A percentile compares a stretch with the other conserved stretches of the same genome.
These are phyloP conservation scores for Lithodes maja DNA, from an alignment of 2,888 invertebrate species.

Conservation along the genomic window DNA sequence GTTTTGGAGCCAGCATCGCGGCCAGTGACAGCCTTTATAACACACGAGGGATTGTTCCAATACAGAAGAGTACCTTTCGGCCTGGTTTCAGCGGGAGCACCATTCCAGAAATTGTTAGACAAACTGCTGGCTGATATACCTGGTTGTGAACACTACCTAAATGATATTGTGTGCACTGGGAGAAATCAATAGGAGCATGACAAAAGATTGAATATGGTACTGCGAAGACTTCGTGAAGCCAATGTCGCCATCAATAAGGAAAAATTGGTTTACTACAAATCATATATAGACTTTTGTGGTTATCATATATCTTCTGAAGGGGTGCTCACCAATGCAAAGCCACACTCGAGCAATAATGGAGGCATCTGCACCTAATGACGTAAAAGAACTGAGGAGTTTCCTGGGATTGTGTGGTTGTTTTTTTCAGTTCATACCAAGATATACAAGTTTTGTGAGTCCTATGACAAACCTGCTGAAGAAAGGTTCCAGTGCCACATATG, in stretches of 20 bases:
- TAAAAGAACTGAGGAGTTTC: neutral
- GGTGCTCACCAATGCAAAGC: neutral
- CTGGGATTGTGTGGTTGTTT: slow-evolving; percentile 10
- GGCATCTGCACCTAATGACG: neutral
- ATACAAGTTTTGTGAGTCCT: neutral
- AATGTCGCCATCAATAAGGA: neutral
- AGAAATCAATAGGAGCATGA: neutral
- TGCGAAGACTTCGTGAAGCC: neutral
- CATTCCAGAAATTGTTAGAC: too few relatives aligned
- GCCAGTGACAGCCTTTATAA: slow-evolving; percentile 9
- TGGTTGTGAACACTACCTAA: slow-evolving; percentile 7
- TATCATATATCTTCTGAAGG: neutral
- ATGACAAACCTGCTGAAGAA: slow-evolving; percentile 27
- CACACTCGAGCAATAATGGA: neutral
- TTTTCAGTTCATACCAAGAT: slow-evolving; percentile 8
- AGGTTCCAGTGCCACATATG: neutral
- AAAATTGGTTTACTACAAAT: neutral
- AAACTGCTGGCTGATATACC: neutral
- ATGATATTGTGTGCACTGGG: neutral
- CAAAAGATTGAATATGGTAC: neutral
- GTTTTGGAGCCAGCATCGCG: neutral
- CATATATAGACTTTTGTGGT: neutral
- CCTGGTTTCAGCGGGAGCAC: neutral
- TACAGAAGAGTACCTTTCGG: neutral
- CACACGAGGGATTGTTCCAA: neutral